Percentiles rank a stretch among this genome's conserved stretches.
These are phyloP conservation scores for Andricus quercusramuli DNA, from an alignment of 2,888 invertebrate species.

Conservation along the genomic window DNA sequence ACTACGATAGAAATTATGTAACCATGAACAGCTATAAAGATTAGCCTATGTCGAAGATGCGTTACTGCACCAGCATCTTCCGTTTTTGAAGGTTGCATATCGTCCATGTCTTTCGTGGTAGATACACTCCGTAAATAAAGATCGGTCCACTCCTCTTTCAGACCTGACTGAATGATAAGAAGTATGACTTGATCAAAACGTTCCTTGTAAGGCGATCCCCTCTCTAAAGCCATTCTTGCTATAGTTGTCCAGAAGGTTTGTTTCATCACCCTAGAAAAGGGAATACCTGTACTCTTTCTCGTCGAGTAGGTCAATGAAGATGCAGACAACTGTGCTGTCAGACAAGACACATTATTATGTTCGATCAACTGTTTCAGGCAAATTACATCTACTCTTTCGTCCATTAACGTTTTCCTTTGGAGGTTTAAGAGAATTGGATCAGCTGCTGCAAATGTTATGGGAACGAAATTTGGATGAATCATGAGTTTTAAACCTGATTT, in stretches of 20 bases:
- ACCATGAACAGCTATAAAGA: not conserved
- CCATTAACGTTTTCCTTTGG: not conserved
- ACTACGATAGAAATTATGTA: not conserved
- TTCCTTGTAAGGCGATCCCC: not conserved
- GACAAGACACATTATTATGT: not conserved
- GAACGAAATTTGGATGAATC: not conserved
- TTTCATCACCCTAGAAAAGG: not conserved
- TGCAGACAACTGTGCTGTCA: not conserved
- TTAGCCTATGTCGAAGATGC: not conserved
- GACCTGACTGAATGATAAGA: not conserved
- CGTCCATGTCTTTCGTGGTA: not conserved
- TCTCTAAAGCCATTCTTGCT: conserved; percentile 3
- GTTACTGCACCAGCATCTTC: not conserved
- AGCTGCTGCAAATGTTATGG: not conserved
- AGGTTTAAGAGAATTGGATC: not conserved
- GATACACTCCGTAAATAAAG: not conserved
- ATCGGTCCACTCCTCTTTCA: not conserved
- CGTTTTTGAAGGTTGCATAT: not conserved
- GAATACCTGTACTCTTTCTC: not conserved
- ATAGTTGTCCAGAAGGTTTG: not conserved
- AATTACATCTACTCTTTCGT: not conserved
- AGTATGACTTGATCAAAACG: not conserved
- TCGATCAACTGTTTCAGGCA: not conserved
- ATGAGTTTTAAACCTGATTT: not conserved
- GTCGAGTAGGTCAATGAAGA: not conserved